Percentiles rank a stretch among this genome's conserved stretches.
phyloP scores from a whole-genome alignment of 2,888 invertebrate genomes.

The Clitarchus hookeri region DNA sequence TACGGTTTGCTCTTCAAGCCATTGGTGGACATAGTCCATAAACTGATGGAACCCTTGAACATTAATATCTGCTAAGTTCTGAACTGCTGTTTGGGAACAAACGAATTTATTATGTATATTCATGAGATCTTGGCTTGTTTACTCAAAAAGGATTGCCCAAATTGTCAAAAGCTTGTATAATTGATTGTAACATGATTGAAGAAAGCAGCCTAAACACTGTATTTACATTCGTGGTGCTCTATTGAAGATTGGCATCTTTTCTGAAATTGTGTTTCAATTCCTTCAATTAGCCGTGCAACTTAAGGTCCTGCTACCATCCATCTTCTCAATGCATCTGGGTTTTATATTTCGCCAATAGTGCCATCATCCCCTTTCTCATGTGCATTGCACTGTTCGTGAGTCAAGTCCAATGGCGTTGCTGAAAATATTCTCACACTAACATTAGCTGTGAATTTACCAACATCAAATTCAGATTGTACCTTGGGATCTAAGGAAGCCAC shows the following conservation, averaged over 20 bases:
- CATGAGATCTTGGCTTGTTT: background rate
- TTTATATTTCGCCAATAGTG: background rate
- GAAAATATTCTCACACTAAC: background rate
- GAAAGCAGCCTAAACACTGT: background rate
- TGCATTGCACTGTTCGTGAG: background rate
- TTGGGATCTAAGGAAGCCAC: background rate
- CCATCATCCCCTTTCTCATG: background rate
- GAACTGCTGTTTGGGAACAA: background rate
- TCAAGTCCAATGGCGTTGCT: background rate
- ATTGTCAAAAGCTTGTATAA: background rate
- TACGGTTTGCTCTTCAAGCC: background rate
- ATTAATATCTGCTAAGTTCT: background rate
- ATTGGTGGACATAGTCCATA: background rate
- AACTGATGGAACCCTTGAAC: background rate
- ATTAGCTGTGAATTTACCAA: background rate
- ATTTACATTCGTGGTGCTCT: conserved; percentile 1
- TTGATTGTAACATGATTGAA: too few relatives aligned
- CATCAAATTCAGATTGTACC: background rate
- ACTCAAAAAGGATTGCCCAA: background rate
- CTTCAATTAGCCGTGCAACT: background rate
- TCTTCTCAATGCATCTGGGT: background rate
- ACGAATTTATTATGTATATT: background rate
- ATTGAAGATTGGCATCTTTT: background rate
- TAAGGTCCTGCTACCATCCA: background rate
- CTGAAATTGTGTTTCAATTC: background rate